Base-by-base conservation (phyloP, 2,888 invertebrate species). In the Apeira syringaria region DNA sequence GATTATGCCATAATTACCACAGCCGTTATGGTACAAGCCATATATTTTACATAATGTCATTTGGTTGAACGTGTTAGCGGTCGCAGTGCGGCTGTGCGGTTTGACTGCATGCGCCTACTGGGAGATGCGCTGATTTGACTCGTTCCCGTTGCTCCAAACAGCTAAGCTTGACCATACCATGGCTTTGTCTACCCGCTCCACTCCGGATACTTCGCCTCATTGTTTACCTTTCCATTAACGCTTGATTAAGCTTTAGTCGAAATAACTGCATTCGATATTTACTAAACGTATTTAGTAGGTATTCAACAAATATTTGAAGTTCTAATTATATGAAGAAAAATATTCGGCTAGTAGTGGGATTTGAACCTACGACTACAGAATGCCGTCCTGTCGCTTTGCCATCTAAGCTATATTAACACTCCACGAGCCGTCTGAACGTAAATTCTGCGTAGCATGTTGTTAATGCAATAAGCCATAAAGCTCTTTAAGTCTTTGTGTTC, bases 21-120 rank as follows among this genome's bases (percentile, higher is more conserved):
- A 59, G 64, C 68, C 69, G 68, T 80, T 75, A n/a, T n/a, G n/a
- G n/a, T n/a, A 80, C 68, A 75, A 68, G 74, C 75, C 66, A 77
- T 80, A 77, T 79, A 70, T 79, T 81, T 80, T 73, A 79, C 77
- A 81, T 82, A 83, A 83, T 77, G 74, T 70, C 75, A 69, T 75
- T 75, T 72, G 68, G 70, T 69, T 59, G 66, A 70, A 66, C 66
- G 63, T 6, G 75, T 76, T 76, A 63, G 74, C 64, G 63, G 72
- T 70, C 68, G 72, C 70, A 70, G 59, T 72, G 75, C 69, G 74
- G 68, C 58, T 20, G 4, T 15, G 15, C 53, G 51, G 20, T 3
- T 7, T 12, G 9, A 20, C 20, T 28, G 13, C 8, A 15, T n/a
- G n/a, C n/a, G 8, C n/a, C n/a, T 3, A 17, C 27, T 27, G 38